Base-by-base conservation (phyloP, 1,140 invertebrate species). In the Magallana gigas region DNA sequence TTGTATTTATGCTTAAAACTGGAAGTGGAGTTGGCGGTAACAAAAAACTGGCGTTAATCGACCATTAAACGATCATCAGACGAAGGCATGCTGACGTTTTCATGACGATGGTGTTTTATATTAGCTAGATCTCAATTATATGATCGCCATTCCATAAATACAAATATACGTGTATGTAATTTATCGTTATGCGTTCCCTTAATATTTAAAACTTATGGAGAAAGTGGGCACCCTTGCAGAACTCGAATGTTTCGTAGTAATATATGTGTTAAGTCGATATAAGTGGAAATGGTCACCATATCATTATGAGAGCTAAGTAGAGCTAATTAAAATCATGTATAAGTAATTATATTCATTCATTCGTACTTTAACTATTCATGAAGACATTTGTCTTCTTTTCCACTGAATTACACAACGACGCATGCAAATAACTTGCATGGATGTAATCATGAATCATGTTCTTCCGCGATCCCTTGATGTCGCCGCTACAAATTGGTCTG, bases 381-480 rank as follows among this genome's bases (percentile, higher is more conserved):
- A 71, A 23, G 23, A 23, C 68, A 71, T 29, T 11, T 6, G 11
- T 7, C 68, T 11, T 71, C 18, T 23, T 23, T 71, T 71, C 60
- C 60, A 29, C 68, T 71, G 11, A 71, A 23, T 11, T 71, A 29
- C n/a, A 71, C 11, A 23, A 71, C 12, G 68, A 23, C 68, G 36
- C 68, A 23, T 29, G 36, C 68, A 62, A 62, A 62, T 62, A 3
- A 12, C 68, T 29, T 71, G 23, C 68, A 29, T 71, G 68, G n/a
- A 23, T 71, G 68, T 71, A 29, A 71, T 71, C 36, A 71, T 71
- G n/a, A 71, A 71, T 71, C 68, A 36, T 71, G 68, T 48, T 71
- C 68, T 71, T 71, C 18, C n/a, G n/a, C 18, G 68, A 71, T 29
- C 68, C 68, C 68, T 71, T 71, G 68, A 71, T 29, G 68, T 71